Percentiles rank a stretch among this genome's conserved stretches.
Conservation (phyloP, 2,888 invertebrate genomes). For the Incurvaria masculella region DNA sequence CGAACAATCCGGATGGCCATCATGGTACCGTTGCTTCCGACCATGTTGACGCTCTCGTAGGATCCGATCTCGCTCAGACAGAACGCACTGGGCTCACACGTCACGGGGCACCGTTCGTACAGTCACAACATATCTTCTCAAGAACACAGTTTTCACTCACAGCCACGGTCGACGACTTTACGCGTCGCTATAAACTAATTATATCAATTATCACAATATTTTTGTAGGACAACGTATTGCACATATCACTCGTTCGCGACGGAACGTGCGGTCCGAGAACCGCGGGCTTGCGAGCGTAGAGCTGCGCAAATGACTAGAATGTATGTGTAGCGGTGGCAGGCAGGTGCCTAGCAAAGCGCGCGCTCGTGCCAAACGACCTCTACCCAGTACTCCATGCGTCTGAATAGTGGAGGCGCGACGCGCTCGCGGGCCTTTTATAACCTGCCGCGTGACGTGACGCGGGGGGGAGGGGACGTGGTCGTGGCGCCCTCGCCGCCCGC, state of each 20-base stretch:
- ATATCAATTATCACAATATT: constrained; percentile 53
- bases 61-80: constrained; percentile 22
- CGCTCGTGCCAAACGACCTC: constrained; percentile 61
- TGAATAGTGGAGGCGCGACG: constrained; percentile 47
- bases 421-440: constrained; percentile 48
- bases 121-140: constrained; percentile 47
- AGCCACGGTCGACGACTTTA: constrained; percentile 42
- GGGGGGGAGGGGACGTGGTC: constrained; percentile 22
- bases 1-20: constrained; percentile 88
- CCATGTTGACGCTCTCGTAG: constrained; percentile 57
- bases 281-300: constrained; percentile 49
- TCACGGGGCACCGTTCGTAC: constrained; percentile 51
- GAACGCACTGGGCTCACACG: constrained; percentile 43
- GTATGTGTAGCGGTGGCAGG: constrained; percentile 50
- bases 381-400: constrained; percentile 60
- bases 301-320: constrained; percentile 56
- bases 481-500: constrained; percentile 20
- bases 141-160: constrained; percentile 51
- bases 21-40: constrained; percentile 83
- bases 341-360: constrained; percentile 60
- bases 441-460: constrained; percentile 39
- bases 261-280: constrained; percentile 44
- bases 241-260: constrained; percentile 52
- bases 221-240: constrained; percentile 49
- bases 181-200: constrained; percentile 48